phyloP scores from a whole-genome alignment of 1,140 invertebrate species.

The Papilio aristodemus region DNA sequence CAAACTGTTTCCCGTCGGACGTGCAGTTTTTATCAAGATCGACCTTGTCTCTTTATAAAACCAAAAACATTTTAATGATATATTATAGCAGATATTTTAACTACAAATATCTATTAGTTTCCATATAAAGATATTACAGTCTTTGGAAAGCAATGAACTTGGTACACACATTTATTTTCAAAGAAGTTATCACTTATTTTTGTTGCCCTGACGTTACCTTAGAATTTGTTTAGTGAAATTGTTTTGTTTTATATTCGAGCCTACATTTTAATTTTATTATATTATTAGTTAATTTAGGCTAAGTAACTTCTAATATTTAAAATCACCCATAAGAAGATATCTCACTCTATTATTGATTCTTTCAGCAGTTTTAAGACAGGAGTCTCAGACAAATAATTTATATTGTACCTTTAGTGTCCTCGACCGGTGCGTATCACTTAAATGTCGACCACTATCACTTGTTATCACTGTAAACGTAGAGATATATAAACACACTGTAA shows the following conservation, averaged over 20 bases:
- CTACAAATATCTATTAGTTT: neutral
- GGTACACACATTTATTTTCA: too few relatives aligned
- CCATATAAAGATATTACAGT: slow-evolving; percentile 15
- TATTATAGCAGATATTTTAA: neutral
- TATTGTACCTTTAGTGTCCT: slow-evolving; percentile 70
- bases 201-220: too few relatives aligned
- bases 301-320: too few relatives aligned
- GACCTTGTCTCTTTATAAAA: neutral
- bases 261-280: too few relatives aligned
- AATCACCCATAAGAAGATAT: too few relatives aligned
- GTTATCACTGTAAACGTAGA: slow-evolving; percentile 68
- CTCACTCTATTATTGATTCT: slow-evolving; percentile 11
- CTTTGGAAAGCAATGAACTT: too few relatives aligned
- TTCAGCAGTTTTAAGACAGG: slow-evolving; percentile 1
- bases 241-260: too few relatives aligned
- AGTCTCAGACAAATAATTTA: slow-evolving; percentile 37
- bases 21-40: neutral
- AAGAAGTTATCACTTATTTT: too few relatives aligned
- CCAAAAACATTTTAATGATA: neutral
- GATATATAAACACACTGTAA: slow-evolving; percentile 60
- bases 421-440: slow-evolving; percentile 64
- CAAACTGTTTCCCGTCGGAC: slow-evolving; percentile 32
- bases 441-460: slow-evolving; percentile 76
- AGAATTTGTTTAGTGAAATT: too few relatives aligned
- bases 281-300: too few relatives aligned